These are phyloP conservation scores for Podabrus alpinus DNA, from an alignment of 2,888 invertebrate species.

Conservation along the genomic window DNA sequence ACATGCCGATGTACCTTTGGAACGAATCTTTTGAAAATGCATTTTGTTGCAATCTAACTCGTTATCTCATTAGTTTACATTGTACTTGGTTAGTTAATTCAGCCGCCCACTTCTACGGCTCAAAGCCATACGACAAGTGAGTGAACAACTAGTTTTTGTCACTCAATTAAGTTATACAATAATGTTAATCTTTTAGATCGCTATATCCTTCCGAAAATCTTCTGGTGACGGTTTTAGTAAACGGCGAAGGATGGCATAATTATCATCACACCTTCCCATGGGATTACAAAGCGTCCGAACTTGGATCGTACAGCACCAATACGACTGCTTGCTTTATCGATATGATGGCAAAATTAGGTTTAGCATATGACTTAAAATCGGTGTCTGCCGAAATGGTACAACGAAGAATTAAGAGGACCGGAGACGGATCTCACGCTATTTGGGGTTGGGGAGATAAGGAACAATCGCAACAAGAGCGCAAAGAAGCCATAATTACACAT, in stretches of 20 bases:
- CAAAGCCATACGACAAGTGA: constrained; percentile 75
- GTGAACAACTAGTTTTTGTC: constrained; percentile 38
- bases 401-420: constrained; percentile 72
- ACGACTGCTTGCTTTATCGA: constrained; percentile 79
- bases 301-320: constrained; percentile 73
- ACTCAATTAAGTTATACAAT: neutral
- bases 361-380: constrained; percentile 85
- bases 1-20: constrained; percentile 78
- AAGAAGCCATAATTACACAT: constrained; percentile 45
- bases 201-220: constrained; percentile 76
- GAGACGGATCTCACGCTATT: constrained; percentile 72
- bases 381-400: constrained; percentile 72
- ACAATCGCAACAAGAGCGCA: constrained; percentile 54
- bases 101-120: constrained; percentile 82
- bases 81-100: constrained; percentile 91
- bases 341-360: constrained; percentile 79
- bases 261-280: constrained; percentile 86
- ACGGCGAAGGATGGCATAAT: constrained; percentile 86
- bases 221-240: constrained; percentile 67
- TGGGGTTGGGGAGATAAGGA: constrained; percentile 84
- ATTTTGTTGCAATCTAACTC: constrained; percentile 72
- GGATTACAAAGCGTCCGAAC: constrained; percentile 83
- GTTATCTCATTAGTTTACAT: constrained; percentile 80
- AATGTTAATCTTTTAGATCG: constrained; percentile 48
- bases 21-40: constrained; percentile 70